Evolutionary conservation across 2,797 vertebrate genomes (phyloP).

Genomic region (Varecia variegata): DNA sequence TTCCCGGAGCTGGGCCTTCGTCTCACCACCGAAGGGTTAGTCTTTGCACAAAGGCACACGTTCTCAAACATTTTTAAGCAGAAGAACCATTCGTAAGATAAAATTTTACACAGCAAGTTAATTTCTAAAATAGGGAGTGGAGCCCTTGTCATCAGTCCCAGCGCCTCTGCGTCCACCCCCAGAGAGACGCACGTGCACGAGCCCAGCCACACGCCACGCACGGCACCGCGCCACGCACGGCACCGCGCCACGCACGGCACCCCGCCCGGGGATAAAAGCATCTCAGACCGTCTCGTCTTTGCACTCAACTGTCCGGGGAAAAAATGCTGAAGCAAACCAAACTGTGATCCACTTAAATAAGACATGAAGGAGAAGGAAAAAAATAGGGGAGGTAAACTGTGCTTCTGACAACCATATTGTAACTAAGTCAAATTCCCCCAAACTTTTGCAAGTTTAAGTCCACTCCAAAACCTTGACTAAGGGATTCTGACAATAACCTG

Average conservation of each 20-base stretch:
- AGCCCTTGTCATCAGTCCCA: neutral
- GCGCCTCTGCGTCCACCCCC: fast-evolving
- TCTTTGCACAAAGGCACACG: neutral
- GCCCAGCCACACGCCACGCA: fast-evolving
- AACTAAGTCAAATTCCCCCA: neutral
- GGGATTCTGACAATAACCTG: neutral
- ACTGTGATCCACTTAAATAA: fast-evolving
- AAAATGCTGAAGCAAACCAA: neutral
- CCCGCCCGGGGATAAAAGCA: fast-evolving
- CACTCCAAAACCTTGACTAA: neutral
- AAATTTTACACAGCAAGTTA: neutral
- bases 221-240: fast-evolving
- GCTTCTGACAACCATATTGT: neutral
- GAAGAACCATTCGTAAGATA: neutral
- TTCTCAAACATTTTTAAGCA: neutral
- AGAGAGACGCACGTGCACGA: fast-evolving
- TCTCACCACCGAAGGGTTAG: no score
- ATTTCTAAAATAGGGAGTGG: neutral
- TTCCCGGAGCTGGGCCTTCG: neutral
- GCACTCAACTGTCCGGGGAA: no score
- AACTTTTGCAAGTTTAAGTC: neutral
- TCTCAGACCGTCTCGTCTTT: fast-evolving
- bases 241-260: fast-evolving
- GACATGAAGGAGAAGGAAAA: neutral
- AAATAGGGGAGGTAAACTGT: fast-evolving